Evolutionary conservation across 2,888 invertebrate species (phyloP), one percentile per base, ranked within the genome.

Genomic region (Campopleginae sp.): DNA sequence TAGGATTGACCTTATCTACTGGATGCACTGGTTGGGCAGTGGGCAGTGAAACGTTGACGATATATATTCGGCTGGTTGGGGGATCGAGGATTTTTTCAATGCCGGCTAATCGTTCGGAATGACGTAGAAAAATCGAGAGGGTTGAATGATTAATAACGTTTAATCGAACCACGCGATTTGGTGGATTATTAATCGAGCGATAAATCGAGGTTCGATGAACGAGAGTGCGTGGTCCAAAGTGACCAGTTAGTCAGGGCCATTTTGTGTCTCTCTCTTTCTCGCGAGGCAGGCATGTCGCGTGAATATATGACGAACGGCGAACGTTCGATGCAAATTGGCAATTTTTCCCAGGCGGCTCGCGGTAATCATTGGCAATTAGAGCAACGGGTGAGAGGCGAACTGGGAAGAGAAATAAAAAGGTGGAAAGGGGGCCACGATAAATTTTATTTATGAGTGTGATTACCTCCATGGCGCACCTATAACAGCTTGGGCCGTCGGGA

Each of bases 281-380:
- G n/a, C 65, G n/a, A 12, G 48, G n/a, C 31, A 27, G 1, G 33
- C 80, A 75, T 54, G 65, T 68, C 58, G 66, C 51, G 31, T 74
- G 65, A 33, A 82, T 78, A 66, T 72, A 87, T 87, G 87, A 88
- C 84, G 85, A 87, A 88, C 84, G 86, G 85, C 87, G 71, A 82
- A 80, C 82, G 80, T 87, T 89, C 90, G 87, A 91, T 91, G 90
- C 88, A 91, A 91, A 91, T 91, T 91, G 90, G 88, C 91, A 90
- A 91, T 91, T 91, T 89, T 91, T 91, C 90, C 90, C 89, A 88
- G 87, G 88, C 90, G 77, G 88, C 81, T 78, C 85, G 87, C 87
- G 89, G 89, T 91, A 92, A 93, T 93, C 91, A 92, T 91, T 89
- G 90, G 91, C 92, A 92, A 93, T 93, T 93, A 93, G 91, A 90